Evolutionary conservation across 2,888 invertebrate genomes (phyloP), one percentile per base, ranked within the genome.

Genomic region (Eupithecia dodoneata): DNA sequence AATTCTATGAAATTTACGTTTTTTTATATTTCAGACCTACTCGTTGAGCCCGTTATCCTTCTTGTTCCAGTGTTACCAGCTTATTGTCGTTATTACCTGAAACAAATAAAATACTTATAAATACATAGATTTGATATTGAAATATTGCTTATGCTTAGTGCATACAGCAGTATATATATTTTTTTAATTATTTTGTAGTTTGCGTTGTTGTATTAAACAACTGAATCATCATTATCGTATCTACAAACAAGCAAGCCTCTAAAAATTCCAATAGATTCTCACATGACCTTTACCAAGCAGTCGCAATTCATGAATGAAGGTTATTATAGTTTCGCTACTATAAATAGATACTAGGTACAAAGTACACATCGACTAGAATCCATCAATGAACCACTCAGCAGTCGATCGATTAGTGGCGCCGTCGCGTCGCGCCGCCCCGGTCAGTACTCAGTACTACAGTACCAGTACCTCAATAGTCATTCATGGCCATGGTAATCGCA

Each of bases 351-450:
- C 42, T 42, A 42, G 59, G 59, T 18, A 30, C 59, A 18, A 18
- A 30, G 67, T 44, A 13, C 45, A 67, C 42, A 44, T 67, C n/a
- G n/a, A 74, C 52, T 42, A 65, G 74, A 52, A 63, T 79, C 76
- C 65, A 76, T 76, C 72, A 76, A 79, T 79, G 78, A 74, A 72
- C 65, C 52, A 72, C 63, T 73, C 55, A 73, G 71, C 63, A 44
- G 70, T 76, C 74, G 74, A 72, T 72, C 74, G 76, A 65, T 55
- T 41, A 74, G 71, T 42, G 80, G 79, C 80, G 80, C 80, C 80
- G 41, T n/a, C 13, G 9, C 80, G 41, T n/a, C 13, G 9, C 72
- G 80, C 72, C 80, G 76, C 72, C 80, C 73, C 71, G 30, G 76
- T 73, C 74, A 10, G 18, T 4, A 59, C 59, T 30, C 30, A 59